Evolutionary conservation across 2,797 vertebrate species (phyloP).

Genomic region (Sciurus vulgaris): DNA sequence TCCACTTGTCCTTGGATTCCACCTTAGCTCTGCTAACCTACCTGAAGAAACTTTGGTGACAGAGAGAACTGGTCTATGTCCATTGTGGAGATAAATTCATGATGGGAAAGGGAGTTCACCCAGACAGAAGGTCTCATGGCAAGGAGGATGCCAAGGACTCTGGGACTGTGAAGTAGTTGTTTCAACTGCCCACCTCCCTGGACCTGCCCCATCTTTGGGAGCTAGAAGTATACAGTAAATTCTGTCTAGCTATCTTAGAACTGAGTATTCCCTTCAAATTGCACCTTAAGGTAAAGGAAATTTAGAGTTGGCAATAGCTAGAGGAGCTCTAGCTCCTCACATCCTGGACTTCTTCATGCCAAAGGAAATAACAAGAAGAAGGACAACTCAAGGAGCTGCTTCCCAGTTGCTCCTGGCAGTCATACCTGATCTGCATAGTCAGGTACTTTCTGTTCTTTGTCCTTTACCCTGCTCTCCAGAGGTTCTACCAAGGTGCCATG

Average conservation of each 20-base stretch:
- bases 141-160: background rate
- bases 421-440: fast-evolving
- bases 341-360: background rate
- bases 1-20: background rate
- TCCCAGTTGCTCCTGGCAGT: too few relatives aligned
- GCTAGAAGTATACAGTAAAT: background rate
- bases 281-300: background rate
- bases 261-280: background rate
- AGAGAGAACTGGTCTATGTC: background rate
- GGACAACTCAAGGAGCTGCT: background rate
- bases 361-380: background rate
- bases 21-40: background rate
- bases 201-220: background rate
- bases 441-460: background rate
- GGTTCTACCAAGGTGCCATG: background rate
- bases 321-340: background rate
- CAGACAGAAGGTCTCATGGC: background rate
- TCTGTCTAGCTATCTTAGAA: background rate
- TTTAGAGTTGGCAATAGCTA: background rate
- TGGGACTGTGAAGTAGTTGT: background rate
- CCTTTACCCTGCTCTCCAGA: background rate
- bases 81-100: background rate
- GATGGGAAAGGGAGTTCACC: background rate
- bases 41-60: slow-evolving; percentile 1
- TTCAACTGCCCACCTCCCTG: background rate